phyloP scores from a whole-genome alignment of 2,113 vertebrate species.

The Paramormyrops kingsleyae region DNA sequence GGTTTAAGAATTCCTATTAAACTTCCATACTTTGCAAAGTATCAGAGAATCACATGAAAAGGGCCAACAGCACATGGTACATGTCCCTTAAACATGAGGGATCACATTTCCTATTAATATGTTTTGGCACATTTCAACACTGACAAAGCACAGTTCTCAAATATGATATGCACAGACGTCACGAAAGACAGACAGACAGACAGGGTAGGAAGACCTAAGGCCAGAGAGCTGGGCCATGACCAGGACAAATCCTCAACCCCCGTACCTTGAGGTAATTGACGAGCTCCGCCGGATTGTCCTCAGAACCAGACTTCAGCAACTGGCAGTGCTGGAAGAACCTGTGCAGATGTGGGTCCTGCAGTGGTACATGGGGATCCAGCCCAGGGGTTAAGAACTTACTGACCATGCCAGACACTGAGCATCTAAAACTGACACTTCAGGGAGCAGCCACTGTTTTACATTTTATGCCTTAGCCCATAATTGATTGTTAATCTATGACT shows the following conservation, averaged over 20 bases:
- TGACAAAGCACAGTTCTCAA: neutral
- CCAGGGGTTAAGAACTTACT: neutral
- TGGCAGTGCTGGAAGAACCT: constrained; percentile 96
- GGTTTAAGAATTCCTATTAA: neutral
- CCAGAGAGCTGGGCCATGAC: neutral
- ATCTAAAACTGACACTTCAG: neutral
- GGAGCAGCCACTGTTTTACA: neutral
- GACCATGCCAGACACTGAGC: neutral
- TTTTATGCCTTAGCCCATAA: neutral
- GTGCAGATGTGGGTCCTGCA: constrained; percentile 87
- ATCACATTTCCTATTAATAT: neutral
- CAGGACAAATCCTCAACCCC: neutral
- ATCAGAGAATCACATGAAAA: neutral
- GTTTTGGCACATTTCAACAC: neutral
- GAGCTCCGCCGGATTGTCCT: constrained; percentile 77
- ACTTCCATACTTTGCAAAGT: neutral
- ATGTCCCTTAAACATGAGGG: neutral
- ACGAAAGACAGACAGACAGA: neutral
- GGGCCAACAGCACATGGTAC: neutral
- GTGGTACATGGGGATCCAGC: constrained; percentile 18
- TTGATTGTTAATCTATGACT: neutral
- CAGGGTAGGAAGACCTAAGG: neutral
- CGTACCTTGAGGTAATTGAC: constrained; percentile 90
- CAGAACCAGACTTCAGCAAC: constrained; percentile 67
- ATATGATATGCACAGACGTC: neutral